Conservation (phyloP, 2,888 invertebrate species). For the Tipula confusa region DNA sequence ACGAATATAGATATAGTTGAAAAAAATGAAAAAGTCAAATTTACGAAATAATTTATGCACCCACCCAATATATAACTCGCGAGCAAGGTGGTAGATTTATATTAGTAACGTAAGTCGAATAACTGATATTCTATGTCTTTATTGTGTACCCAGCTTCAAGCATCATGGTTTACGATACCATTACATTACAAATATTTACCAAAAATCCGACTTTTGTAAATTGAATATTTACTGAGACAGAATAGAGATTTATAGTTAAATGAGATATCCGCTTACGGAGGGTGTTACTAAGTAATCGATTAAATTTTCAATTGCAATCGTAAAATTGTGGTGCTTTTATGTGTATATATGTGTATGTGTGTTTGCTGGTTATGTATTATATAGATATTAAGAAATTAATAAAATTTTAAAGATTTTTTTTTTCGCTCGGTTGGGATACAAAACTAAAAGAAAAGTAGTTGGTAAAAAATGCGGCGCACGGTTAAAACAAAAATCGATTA, state of each 20-base stretch:
- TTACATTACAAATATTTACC: background rate
- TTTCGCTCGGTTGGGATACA: background rate
- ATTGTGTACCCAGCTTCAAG: background rate
- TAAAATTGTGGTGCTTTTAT: background rate
- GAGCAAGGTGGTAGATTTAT: background rate
- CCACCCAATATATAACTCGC: too few species aligned
- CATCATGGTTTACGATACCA: background rate
- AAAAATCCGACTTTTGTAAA: background rate
- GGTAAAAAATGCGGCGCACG: background rate
- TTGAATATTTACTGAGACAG: background rate
- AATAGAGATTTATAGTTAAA: background rate
- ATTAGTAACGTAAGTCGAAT: background rate
- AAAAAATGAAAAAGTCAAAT: too few species aligned
- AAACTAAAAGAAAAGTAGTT: background rate
- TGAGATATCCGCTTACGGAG: background rate
- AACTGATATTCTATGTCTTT: background rate
- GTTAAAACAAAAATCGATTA: background rate
- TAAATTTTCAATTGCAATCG: background rate
- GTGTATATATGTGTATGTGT: background rate
- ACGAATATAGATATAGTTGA: too few species aligned
- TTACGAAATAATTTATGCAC: too few species aligned
- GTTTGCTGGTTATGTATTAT: too few species aligned
- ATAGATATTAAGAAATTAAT: background rate
- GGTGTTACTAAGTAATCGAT: background rate
- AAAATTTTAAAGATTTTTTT: conserved; percentile 3